These are phyloP conservation scores for Triplophysa tibetana DNA, from an alignment of 2,113 vertebrate genomes.

Conservation along the genomic window DNA sequence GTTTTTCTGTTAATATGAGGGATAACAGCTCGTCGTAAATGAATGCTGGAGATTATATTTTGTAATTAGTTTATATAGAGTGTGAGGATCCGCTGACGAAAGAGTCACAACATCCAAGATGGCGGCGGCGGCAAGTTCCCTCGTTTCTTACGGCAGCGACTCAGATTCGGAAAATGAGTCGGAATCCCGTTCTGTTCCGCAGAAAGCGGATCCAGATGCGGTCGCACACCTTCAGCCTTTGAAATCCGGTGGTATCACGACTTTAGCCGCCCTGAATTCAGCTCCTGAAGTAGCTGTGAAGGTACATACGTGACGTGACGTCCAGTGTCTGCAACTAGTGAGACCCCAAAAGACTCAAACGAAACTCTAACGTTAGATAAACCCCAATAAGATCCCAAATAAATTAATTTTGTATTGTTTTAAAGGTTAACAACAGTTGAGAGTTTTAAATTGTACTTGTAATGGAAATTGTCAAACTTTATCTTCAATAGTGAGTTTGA, in stretches of 20 bases:
- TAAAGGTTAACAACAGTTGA: too few relatives aligned
- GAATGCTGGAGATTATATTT: background rate
- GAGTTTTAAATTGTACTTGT: too few relatives aligned
- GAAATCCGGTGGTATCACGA: slow-evolving; percentile 54
- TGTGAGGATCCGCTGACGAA: slow-evolving; percentile 53
- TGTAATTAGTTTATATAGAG: background rate
- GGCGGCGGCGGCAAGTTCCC: slow-evolving; percentile 80
- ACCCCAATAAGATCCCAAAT: background rate
- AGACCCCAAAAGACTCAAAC: too few relatives aligned
- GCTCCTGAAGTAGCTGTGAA: slow-evolving; percentile 93
- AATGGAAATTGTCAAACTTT: too few relatives aligned
- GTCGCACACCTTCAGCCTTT: slow-evolving; percentile 78
- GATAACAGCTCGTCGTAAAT: background rate
- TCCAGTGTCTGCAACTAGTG: background rate
- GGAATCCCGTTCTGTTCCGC: slow-evolving; percentile 58
- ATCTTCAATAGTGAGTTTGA: too few relatives aligned
- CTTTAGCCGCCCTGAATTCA: slow-evolving; percentile 78
- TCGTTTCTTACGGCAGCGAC: slow-evolving; percentile 87
- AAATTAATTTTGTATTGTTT: too few relatives aligned
- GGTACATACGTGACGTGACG: slow-evolving; percentile 69
- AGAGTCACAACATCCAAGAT: slow-evolving; percentile 80
- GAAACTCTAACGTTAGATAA: slow-evolving; percentile 35
- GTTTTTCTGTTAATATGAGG: background rate
- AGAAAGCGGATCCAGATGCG: slow-evolving; percentile 72
- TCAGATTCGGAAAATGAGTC: slow-evolving; percentile 86